Evolutionary conservation across 1,140 invertebrate genomes (phyloP).

Genomic region (Carcinoscorpius rotundicauda): DNA sequence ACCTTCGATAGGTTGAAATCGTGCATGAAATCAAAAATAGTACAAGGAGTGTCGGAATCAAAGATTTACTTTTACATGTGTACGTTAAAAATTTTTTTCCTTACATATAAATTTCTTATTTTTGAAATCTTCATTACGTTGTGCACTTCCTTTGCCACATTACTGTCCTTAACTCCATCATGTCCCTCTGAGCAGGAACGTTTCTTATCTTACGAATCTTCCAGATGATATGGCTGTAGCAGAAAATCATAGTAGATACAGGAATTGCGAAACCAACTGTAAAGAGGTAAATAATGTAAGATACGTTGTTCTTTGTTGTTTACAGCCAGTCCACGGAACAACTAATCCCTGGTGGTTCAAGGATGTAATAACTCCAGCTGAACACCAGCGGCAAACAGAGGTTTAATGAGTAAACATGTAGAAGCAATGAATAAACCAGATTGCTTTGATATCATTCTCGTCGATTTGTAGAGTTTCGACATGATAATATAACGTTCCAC

Average conservation of each 20-base stretch:
- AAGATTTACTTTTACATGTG: too few species aligned
- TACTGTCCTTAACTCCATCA: too few species aligned
- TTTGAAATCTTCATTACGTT: too few species aligned
- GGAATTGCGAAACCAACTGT: slow-evolving; percentile 40
- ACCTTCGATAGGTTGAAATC: too few species aligned
- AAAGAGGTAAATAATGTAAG: slow-evolving; percentile 40
- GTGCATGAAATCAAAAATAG: too few species aligned
- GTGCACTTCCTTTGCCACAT: too few species aligned
- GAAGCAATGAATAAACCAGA: slow-evolving; percentile 31
- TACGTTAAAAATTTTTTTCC: too few species aligned
- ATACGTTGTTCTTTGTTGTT: slow-evolving; percentile 30
- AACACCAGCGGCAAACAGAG: slow-evolving; percentile 40
- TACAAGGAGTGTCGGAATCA: too few species aligned
- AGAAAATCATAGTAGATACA: slow-evolving; percentile 35
- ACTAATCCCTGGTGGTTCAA: slow-evolving; percentile 41
- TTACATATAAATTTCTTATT: too few species aligned
- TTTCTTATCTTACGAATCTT: slow-evolving; percentile 45
- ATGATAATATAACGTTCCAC: slow-evolving; percentile 42
- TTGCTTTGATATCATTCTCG: slow-evolving; percentile 30
- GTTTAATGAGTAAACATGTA: slow-evolving; percentile 39
- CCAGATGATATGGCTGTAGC: slow-evolving; percentile 30
- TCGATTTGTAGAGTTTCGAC: slow-evolving; percentile 29
- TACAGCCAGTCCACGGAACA: slow-evolving; percentile 45
- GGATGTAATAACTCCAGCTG: slow-evolving; percentile 41
- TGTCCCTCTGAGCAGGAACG: too few species aligned